phyloP scores from a whole-genome alignment of 2,888 invertebrate species.

The Melanchra persicariae region DNA sequence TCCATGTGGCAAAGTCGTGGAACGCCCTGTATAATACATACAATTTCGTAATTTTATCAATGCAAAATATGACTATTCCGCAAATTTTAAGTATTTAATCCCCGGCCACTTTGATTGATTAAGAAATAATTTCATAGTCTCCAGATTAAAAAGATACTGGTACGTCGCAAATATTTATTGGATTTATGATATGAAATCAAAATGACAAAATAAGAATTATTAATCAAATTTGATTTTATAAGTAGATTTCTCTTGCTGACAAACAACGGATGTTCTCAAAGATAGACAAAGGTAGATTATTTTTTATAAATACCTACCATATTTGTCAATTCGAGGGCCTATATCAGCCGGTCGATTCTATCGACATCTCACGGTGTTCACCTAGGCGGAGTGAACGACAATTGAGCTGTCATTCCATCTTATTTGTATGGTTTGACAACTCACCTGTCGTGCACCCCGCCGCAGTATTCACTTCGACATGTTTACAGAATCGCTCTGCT shows the following conservation, averaged over 20 bases:
- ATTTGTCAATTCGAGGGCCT: not conserved
- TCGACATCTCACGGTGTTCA: too few relatives aligned
- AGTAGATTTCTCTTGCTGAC: not conserved
- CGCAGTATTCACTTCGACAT: too few relatives aligned
- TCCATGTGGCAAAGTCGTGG: too few relatives aligned
- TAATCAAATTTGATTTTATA: not conserved
- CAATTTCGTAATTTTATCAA: constrained; percentile 4
- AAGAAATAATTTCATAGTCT: not conserved
- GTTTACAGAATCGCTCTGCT: too few relatives aligned
- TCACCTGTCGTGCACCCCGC: too few relatives aligned
- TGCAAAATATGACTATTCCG: not conserved
- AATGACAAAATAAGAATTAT: not conserved
- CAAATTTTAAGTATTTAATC: constrained; percentile 24
- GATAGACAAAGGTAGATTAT: not conserved
- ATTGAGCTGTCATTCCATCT: too few relatives aligned
- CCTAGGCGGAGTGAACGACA: too few relatives aligned
- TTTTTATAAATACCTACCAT: not conserved
- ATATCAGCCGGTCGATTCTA: too few relatives aligned
- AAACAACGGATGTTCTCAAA: not conserved
- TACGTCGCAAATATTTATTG: not conserved
- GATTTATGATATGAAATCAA: not conserved
- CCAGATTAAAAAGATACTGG: constrained; percentile 2
- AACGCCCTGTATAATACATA: too few relatives aligned
- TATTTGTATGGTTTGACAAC: too few relatives aligned
- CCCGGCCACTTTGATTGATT: constrained; percentile 1